Percentiles rank a stretch among this genome's conserved stretches.
phyloP scores from a whole-genome alignment of 2,113 vertebrate species.

The Silurus meridionalis region DNA sequence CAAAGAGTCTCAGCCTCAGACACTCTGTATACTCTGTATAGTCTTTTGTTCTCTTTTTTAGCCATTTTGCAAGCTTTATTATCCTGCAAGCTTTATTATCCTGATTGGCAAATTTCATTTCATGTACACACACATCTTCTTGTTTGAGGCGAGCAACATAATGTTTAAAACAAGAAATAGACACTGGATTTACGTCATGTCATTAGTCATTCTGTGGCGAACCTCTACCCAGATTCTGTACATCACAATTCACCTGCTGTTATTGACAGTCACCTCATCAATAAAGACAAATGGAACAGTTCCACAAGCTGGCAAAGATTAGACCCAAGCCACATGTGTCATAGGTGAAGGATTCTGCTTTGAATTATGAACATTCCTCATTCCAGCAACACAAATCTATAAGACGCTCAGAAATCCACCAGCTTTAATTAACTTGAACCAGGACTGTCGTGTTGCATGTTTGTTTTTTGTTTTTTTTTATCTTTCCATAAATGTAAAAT shows the following conservation, averaged over 20 bases:
- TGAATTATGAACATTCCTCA: neutral
- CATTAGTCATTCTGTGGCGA: neutral
- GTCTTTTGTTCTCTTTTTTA: neutral
- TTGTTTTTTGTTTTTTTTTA: neutral
- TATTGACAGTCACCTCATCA: neutral
- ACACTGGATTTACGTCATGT: neutral
- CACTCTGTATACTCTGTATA: neutral
- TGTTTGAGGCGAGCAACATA: neutral
- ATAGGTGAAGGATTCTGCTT: slow-evolving; percentile 2
- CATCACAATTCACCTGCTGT: neutral
- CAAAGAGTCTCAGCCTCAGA: neutral
- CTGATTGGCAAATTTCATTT: neutral
- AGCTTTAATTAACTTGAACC: neutral
- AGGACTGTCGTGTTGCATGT: neutral
- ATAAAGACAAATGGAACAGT: neutral
- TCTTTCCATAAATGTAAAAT: neutral
- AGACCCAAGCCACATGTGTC: neutral
- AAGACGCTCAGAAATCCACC: neutral
- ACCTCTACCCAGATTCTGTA: neutral
- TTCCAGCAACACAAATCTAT: neutral
- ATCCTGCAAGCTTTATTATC: neutral
- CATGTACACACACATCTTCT: neutral
- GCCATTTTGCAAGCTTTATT: neutral
- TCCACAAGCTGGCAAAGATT: neutral
- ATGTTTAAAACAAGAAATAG: neutral